phyloP scores from a whole-genome alignment of 2,888 invertebrate genomes.

The Melanargia galathea region DNA sequence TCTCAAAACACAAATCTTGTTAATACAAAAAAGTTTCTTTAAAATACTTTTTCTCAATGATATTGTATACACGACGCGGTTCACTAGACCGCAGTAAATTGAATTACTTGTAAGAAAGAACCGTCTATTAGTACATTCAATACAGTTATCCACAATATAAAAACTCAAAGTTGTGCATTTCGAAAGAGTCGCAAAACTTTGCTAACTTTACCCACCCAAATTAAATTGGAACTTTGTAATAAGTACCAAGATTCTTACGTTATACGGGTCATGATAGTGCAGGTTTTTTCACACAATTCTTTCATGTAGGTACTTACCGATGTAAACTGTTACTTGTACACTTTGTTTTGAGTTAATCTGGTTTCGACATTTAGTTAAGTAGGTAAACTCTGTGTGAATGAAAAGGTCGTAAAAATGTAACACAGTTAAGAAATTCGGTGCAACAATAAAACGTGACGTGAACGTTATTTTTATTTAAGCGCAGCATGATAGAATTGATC shows the following conservation, averaged over 20 bases:
- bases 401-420: conserved; percentile 40
- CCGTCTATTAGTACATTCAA: conserved; percentile 16
- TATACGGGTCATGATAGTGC: conserved; percentile 12
- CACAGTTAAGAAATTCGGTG: conserved; percentile 32
- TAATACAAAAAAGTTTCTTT: neutral
- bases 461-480: conserved; percentile 20
- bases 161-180: conserved; percentile 18
- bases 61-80: conserved; percentile 18
- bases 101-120: conserved; percentile 18
- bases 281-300: conserved; percentile 39
- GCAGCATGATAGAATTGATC: conserved; percentile 5
- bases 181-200: conserved; percentile 23
- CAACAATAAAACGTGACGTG: conserved; percentile 32
- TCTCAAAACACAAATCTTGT: neutral
- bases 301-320: conserved; percentile 28
- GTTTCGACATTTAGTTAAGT: conserved; percentile 35
- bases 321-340: conserved; percentile 35
- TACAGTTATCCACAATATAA: conserved; percentile 4
- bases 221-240: conserved; percentile 3
- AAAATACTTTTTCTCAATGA: conserved; percentile 8
- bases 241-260: conserved; percentile 23
- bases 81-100: conserved; percentile 21
- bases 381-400: conserved; percentile 30
- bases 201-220: conserved; percentile 7
- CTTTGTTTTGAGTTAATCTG: conserved; percentile 35